Base-by-base conservation (phyloP, 2,888 invertebrate genomes). In the Idaea aversata region DNA sequence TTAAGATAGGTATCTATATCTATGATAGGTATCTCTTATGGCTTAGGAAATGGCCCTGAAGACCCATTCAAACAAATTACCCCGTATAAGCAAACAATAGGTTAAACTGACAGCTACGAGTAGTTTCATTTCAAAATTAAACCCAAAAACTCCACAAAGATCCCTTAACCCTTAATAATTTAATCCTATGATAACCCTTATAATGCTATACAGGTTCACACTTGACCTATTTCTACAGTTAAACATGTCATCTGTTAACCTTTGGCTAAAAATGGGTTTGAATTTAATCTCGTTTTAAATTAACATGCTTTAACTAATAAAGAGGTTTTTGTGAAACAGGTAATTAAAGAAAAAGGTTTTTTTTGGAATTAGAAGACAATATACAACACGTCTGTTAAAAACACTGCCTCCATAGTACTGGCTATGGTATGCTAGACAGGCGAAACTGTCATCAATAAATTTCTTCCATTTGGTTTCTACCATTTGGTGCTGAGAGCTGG, bases 121-220 rank as follows among this genome's bases (percentile, higher is more conserved):
- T 47, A 47, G 47, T 47, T 47, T 47, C 47, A 47, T 47, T 10
- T 47, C 13, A 47, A 47, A 47, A 47, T 47, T 47, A 47, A 47
- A 47, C 47, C 47, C 47, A 47, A 47, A 47, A 47, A 47, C 47
- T 47, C 47, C 47, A 47, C 47, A 47, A 47, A 47, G 47, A 47
- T 47, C 68, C 65, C 34, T 59, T 64, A 69, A 74, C 75, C 75
- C 73, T 79, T 73, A 71, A 74, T 47, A 82, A 79, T 82, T 81
- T 80, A 78, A 81, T 78, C 73, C 66, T 63, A 78, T 75, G 72
- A 72, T 63, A 74, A 69, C 75, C 74, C 74, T 79, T 77, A 76
- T 76, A 79, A 82, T 80, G 76, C 72, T 10, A 13, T 47, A 47
- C 47, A 47, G 47, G 47, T 47, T 47, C 13, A 47, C 47, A 47